Evolutionary conservation across 2,888 invertebrate genomes (phyloP), one percentile per base, ranked within the genome.

Genomic region (Tuta absoluta): DNA sequence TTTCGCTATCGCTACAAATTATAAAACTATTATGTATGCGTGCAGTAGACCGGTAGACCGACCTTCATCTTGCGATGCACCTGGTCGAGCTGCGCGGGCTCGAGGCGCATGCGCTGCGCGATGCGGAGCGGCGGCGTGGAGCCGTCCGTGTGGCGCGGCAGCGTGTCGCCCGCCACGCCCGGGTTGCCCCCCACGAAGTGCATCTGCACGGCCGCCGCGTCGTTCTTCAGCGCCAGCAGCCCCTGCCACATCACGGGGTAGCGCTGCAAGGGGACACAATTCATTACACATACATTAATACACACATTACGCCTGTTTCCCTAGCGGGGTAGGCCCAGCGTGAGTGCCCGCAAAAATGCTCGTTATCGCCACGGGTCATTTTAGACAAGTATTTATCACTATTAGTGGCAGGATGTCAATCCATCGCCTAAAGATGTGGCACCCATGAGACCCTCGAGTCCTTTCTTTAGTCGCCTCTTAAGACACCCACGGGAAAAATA

Each of bases 181-280:
- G 96, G 96, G 92, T 97, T 98, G 65, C 99, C 99, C 77, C 97
- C 97, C 69, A 99, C 98, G 87, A 98, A 98, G 92, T 99, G 98
- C 99, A 99, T 99, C 92, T 99, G 99, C 57, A 99, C 99, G 33
- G 97, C 97, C 7, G 98, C 98, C 76, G 97, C 96, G 91, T 99
- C 99, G 85, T 98, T 99, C 92, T 99, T 99, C 72, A 99, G 92
- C 0, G 98, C 98, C 71, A 99, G 88, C 67, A 97, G 90, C 0
- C 99, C 98, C 90, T 98, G 98, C 99, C 99, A 99, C 96, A 98
- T 97, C 57, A 98, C 96, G 11, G 98, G 98, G 87, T 98, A 98
- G 66, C 97, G 95, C 95, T 98, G 94, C 17, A 14, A 17, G 17
- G 45, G 8, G 57, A 17, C 21, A 21, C 10, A 14, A 28, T 24